phyloP scores from a whole-genome alignment of 2,797 vertebrate species.

The Cynopterus sphinx region DNA sequence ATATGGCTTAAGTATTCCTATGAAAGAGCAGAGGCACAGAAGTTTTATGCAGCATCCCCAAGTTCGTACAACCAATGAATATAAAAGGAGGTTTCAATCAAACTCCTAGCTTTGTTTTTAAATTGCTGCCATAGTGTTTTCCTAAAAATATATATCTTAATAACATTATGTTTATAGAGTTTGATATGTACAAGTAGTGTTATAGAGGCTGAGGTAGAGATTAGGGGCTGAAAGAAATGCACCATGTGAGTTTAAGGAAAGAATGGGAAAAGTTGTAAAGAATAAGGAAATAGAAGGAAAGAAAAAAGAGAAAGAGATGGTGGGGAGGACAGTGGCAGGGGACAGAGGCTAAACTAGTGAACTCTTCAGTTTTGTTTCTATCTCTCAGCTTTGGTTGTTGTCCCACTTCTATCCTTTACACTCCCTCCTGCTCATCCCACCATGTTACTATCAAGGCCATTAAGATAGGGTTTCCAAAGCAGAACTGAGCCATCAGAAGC shows the following conservation, averaged over 20 bases:
- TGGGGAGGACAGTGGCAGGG: no score
- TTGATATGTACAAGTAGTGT: neutral
- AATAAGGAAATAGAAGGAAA: neutral
- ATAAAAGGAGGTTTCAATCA: neutral
- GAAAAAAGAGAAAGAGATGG: neutral
- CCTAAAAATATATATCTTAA: neutral
- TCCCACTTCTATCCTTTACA: neutral
- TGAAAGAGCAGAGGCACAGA: neutral
- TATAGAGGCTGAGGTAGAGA: neutral
- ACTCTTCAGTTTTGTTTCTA: neutral
- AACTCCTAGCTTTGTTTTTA: neutral
- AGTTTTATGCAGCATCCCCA: neutral
- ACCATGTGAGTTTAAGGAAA: neutral
- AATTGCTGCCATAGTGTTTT: neutral
- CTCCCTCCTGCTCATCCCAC: neutral
- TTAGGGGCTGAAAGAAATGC: neutral
- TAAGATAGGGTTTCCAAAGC: neutral
- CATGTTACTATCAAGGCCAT: neutral
- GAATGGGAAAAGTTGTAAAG: neutral
- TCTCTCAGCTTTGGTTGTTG: neutral
- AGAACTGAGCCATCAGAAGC: neutral
- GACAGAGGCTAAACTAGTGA: neutral
- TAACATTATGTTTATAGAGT: neutral
- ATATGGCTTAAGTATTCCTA: neutral
- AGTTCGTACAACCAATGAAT: neutral